A percentile compares a stretch with the other conserved stretches of the same genome.
These are phyloP conservation scores for Lasioglossum morio DNA, from an alignment of 2,888 invertebrate species.

Conservation along the genomic window DNA sequence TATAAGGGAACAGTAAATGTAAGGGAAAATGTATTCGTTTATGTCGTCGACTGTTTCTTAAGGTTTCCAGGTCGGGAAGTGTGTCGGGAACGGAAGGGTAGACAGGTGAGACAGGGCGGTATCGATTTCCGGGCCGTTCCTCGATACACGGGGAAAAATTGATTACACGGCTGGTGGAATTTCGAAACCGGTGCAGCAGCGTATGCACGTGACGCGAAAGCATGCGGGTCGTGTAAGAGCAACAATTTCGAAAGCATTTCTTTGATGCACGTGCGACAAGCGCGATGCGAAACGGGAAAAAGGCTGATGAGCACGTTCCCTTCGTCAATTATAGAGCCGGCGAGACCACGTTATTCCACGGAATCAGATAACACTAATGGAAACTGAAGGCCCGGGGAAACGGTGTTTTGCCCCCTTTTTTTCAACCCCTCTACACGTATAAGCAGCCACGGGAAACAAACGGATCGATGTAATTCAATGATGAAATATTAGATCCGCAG, in stretches of 20 bases:
- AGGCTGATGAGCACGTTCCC: constrained; percentile 6
- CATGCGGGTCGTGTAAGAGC: constrained; percentile 18
- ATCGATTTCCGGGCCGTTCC: neutral
- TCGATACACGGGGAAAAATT: constrained; percentile 16
- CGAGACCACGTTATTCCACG: constrained; percentile 11
- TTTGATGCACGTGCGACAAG: constrained; percentile 17
- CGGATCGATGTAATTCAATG: constrained; percentile 11
- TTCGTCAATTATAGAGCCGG: constrained; percentile 12
- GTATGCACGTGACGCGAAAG: constrained; percentile 7
- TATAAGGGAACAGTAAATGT: no score
- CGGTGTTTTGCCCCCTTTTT: neutral
- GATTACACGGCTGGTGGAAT: constrained; percentile 4
- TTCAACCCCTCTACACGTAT: neutral
- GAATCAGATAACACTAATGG: constrained; percentile 44
- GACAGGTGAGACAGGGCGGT: constrained; percentile 2
- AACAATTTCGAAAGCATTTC: constrained; percentile 43
- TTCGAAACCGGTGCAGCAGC: neutral
- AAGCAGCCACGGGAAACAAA: neutral
- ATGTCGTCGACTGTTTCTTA: neutral
- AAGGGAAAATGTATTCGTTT: neutral
- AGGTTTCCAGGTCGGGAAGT: neutral
- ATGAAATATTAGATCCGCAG: constrained; percentile 1
- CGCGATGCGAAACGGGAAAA: constrained; percentile 7
- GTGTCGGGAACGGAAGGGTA: neutral
- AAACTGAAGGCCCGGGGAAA: constrained; percentile 13